Evolutionary conservation across 2,888 invertebrate species (phyloP).

Genomic region (Sericinus montela): DNA sequence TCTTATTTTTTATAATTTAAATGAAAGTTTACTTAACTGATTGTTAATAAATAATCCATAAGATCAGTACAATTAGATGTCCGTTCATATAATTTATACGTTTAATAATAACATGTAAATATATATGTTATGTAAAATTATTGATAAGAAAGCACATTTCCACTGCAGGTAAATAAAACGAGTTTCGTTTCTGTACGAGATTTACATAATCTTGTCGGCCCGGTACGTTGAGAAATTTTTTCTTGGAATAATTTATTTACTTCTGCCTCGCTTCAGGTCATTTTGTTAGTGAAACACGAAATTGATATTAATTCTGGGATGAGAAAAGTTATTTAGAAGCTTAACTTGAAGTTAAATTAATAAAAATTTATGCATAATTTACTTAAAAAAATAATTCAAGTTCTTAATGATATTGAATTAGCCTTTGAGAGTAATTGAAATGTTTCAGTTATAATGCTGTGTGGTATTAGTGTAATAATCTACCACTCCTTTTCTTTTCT

Average conservation of each 20-base stretch:
- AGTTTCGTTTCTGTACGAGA: constrained; percentile 24
- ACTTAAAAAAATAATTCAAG: too few species aligned
- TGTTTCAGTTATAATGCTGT: too few species aligned
- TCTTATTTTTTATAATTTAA: too few species aligned
- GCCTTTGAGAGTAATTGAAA: too few species aligned
- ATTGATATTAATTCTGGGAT: constrained; percentile 43
- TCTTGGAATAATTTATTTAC: constrained; percentile 52
- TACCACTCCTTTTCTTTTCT: too few species aligned
- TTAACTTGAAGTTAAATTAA: neutral
- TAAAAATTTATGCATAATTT: too few species aligned
- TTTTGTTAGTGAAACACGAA: constrained; percentile 28
- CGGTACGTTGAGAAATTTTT: constrained; percentile 33
- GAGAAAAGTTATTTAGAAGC: constrained; percentile 38
- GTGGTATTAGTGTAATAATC: too few species aligned
- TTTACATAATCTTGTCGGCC: constrained; percentile 46
- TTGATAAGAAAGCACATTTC: constrained; percentile 16
- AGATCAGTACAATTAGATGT: too few species aligned
- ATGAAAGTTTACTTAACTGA: too few species aligned
- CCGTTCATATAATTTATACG: too few species aligned
- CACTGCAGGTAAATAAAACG: constrained; percentile 22
- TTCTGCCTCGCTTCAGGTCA: constrained; percentile 23
- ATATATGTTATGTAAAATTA: neutral
- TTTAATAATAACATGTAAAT: neutral
- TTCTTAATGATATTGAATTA: too few species aligned
- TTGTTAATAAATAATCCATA: too few species aligned